Evolutionary conservation across 2,797 vertebrate genomes (phyloP), one percentile per base, ranked within the genome.

Genomic region (Anguilla marmorata): DNA sequence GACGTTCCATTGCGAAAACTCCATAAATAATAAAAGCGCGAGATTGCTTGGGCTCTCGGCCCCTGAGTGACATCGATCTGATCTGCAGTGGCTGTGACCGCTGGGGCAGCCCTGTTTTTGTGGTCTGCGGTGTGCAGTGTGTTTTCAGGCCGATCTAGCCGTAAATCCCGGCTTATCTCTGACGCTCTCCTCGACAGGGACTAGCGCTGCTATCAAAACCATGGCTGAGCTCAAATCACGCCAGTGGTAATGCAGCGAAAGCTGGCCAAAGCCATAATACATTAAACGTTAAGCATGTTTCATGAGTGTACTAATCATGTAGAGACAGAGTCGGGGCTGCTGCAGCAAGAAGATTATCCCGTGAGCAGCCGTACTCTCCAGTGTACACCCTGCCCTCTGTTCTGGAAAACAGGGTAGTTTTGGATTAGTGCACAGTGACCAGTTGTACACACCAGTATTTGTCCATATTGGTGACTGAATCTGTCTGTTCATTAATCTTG

Each of bases 211-310:
- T 74, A 52, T 84, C 88, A 85, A 74, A 66, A 87, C 37, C 86
- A 69, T 89, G 85, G 63, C 88, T 85, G 69, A 85, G 85, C 52
- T n/a, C 54, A 89, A 89, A 89, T 91, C n/a, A 80, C 72, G 52
- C 74, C 45, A 27, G 14, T 79, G 56, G 85, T 7, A 86, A 85
- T 89, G 88, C 41, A 83, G 56, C 76, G 80, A 21, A 74, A 91
- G 74, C 84, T 86, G 56, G 41, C 84, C 69, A 80, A 90, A 86
- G 72, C 79, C 50, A 8, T 21, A 58, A 87, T 54, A 86, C 24
- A 8, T 85, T 63, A 30, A 87, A 86, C 72, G 56, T 86, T 82
- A 88, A 87, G 87, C 66, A 79, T 82, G 66, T 88, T 90, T 87
- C 84, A 84, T 88, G 30, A 92, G 79, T n/a, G 87, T 9, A 19